Evolutionary conservation across 2,797 vertebrate genomes (phyloP).

Genomic region (Choloepus didactylus): DNA sequence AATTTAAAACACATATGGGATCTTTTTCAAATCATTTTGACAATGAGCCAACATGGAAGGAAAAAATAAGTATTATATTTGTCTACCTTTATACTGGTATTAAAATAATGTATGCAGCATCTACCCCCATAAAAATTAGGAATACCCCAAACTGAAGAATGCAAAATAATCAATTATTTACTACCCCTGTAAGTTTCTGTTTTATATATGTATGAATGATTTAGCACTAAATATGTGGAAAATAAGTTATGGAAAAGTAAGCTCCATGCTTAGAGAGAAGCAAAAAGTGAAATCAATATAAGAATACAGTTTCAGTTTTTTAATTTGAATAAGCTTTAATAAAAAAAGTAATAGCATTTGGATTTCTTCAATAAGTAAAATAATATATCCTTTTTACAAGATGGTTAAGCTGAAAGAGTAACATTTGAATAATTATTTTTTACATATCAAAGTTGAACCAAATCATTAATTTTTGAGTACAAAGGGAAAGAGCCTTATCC

Average conservation of each 20-base stretch:
- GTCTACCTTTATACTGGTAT: not conserved
- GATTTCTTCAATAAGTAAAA: not conserved
- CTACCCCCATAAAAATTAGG: not conserved
- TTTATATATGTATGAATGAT: not conserved
- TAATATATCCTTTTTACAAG: not conserved
- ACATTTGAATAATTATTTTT: not conserved
- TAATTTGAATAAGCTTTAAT: not conserved
- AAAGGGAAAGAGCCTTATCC: not conserved
- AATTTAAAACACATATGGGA: not conserved
- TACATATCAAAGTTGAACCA: not conserved
- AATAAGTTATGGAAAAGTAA: not conserved
- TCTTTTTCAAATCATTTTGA: not conserved
- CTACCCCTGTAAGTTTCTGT: not conserved
- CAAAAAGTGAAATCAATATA: not conserved
- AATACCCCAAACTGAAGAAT: not conserved
- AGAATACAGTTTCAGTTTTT: not conserved
- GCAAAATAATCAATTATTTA: not conserved
- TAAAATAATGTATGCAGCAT: not conserved
- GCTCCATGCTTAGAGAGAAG: not conserved
- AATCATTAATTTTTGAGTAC: not conserved
- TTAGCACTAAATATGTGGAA: not conserved
- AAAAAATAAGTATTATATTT: not conserved
- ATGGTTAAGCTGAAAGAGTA: not conserved
- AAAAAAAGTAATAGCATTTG: not conserved
- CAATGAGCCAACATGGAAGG: fast-evolving